These are phyloP conservation scores for Muscicapa comitata DNA, from an alignment of 2,797 vertebrate species.

Conservation along the genomic window DNA sequence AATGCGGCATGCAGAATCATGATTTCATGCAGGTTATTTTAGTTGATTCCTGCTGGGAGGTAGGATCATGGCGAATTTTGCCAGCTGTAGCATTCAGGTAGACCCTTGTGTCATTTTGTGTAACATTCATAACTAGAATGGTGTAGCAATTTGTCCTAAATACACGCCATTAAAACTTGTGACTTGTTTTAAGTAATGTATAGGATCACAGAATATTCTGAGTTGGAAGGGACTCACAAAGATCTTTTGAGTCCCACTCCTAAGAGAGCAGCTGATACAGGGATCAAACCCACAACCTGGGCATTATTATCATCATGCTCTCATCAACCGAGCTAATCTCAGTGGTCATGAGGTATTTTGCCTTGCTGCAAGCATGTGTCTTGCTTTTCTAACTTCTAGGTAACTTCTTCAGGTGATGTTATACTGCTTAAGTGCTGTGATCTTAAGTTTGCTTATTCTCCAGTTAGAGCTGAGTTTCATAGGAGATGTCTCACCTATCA, in stretches of 20 bases:
- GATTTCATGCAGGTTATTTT: constrained; percentile 29
- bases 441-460: not conserved
- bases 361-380: not conserved
- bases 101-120: not conserved
- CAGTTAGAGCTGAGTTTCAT: not conserved
- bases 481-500: not conserved
- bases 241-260: not conserved
- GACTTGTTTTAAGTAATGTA: not conserved
- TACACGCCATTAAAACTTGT: not conserved
- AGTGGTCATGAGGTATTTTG: not conserved
- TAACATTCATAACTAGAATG: not conserved
- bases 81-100: not conserved
- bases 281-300: not conserved
- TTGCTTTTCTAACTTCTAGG: not conserved
- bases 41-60: not conserved
- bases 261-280: not conserved
- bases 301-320: too few relatives aligned
- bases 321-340: not conserved
- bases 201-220: not conserved
- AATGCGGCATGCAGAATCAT: not conserved
- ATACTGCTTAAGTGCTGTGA: not conserved
- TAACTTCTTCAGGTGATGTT: not conserved
- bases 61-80: not conserved
- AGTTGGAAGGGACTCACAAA: not conserved
- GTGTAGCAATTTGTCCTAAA: not conserved